A percentile compares a stretch with the other conserved stretches of the same genome.
Conservation (phyloP, 2,797 vertebrate species). For the Sebastes matsubarae region DNA sequence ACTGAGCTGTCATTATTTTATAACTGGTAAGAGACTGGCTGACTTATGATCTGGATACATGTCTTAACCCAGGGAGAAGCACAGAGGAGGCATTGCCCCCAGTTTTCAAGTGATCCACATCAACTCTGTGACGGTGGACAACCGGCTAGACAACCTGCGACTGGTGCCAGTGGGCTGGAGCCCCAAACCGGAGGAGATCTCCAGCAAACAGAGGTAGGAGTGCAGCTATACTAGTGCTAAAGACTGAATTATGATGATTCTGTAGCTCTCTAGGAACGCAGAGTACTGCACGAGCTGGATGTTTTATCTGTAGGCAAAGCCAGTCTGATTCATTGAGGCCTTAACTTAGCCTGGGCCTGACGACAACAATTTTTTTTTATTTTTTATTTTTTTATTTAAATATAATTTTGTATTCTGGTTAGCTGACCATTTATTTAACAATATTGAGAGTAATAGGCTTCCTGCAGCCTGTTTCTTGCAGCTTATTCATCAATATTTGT, state of each 20-base stretch:
- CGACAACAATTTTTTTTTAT: accelerated
- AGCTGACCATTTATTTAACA: neutral
- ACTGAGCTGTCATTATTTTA: neutral
- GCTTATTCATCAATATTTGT: neutral
- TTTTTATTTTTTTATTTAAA: no score
- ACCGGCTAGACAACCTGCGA: slow-evolving; percentile 95
- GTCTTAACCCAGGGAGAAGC: slow-evolving; percentile 89
- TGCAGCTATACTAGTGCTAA: neutral
- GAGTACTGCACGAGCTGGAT: neutral
- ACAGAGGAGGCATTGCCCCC: slow-evolving; percentile 94
- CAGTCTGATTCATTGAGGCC: neutral
- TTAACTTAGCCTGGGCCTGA: neutral
- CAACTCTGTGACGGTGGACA: slow-evolving; percentile 97
- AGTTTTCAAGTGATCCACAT: slow-evolving; percentile 98
- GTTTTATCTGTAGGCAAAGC: neutral
- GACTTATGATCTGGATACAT: neutral
- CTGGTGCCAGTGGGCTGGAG: slow-evolving; percentile 94
- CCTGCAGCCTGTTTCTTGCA: neutral
- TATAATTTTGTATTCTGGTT: neutral
- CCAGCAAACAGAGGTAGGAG: slow-evolving; percentile 94
- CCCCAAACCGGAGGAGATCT: slow-evolving; percentile 93
- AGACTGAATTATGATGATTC: neutral
- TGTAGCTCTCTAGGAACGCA: neutral
- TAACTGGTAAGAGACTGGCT: neutral
- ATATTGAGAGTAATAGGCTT: neutral